Evolutionary conservation across 2,797 vertebrate genomes (phyloP), one percentile per base, ranked within the genome.

Genomic region (Spinus pinus): DNA sequence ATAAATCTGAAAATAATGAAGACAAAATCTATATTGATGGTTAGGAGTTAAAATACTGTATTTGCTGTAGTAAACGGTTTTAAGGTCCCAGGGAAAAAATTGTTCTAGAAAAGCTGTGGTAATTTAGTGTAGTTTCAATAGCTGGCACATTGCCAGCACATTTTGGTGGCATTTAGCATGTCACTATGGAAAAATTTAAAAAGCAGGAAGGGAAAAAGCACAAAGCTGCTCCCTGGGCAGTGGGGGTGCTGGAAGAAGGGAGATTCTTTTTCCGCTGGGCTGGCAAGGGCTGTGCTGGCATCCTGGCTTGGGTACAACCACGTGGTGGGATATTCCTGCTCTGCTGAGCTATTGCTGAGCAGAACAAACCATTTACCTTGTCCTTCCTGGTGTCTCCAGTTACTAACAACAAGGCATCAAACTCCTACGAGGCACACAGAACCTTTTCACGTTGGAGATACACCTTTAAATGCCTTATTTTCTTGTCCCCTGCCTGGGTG

Each of bases 1-100:
- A 97, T 87, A 94, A 95, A 96, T 96, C 95, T 93, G 88, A 92
- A 97, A 96, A 97, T 94, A 95, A 97, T 96, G 94, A 93, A 97
- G 87, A 88, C 0, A 30, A 90, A 96, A 96, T 95, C 95, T 87
- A 90, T 96, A 96, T 95, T 96, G 95, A 96, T 96, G 91, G 81
- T 83, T 83, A 54, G 91, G 62, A 95, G 92, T 94, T 93, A 94
- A 96, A 96, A 72, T 71, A 50, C 72, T 96, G 61, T 78, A 91
- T 94, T 95, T 73, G 84, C 86, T 91, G 85, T 81, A 73, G 81
- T 88, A 91, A 93, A 89, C 14, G 56, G 24, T 56, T 88, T 91
- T 88, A 86, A 86, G 80, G 56, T 94, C 88, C 81, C 79, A 86
- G 91, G 86, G 82, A 80, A 94, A 91, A 81, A 88, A 42, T 57